A percentile compares a stretch with the other conserved stretches of the same genome.
Evolutionary conservation across 2,113 vertebrate genomes (phyloP).

Genomic region (Pseudorhombus dupliciocellatus): DNA sequence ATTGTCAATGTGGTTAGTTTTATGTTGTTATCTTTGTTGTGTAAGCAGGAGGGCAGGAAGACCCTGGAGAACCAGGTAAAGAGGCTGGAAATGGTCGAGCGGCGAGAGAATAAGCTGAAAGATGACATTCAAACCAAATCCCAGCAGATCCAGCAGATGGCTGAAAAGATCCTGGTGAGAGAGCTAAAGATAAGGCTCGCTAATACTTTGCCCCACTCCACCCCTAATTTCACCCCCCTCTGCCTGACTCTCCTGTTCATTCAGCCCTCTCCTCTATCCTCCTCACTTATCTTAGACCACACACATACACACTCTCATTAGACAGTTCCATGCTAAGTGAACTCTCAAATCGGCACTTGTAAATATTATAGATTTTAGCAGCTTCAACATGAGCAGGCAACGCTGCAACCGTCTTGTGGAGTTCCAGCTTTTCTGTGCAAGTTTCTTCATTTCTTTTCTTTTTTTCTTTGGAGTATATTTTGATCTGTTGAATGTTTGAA

Average conservation of each 20-base stretch:
- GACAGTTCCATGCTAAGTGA: constrained; percentile 26
- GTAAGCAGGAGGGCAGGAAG: constrained; percentile 93
- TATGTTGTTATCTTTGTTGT: constrained; percentile 30
- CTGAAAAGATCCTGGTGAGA: constrained; percentile 99
- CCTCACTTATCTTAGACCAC: constrained; percentile 29
- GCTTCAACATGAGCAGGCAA: constrained; percentile 58
- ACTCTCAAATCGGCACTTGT: constrained; percentile 12
- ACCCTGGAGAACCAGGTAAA: constrained; percentile 99
- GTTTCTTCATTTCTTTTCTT: constrained; percentile 34
- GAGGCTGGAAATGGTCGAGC: constrained; percentile 96
- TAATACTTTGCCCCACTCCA: constrained; percentile 52
- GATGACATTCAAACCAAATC: constrained; percentile 99
- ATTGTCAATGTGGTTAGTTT: constrained; percentile 6
- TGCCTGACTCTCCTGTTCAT: constrained; percentile 25
- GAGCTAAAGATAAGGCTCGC: constrained; percentile 56
- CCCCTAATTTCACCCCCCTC: constrained; percentile 39
- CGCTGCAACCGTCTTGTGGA: constrained; percentile 52
- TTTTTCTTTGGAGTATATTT: background rate
- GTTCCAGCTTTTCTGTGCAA: constrained; percentile 73
- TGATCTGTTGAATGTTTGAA: background rate
- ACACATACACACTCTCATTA: constrained; percentile 8
- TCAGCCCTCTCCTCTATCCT: constrained; percentile 22
- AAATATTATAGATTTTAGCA: constrained; percentile 1
- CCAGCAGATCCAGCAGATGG: constrained; percentile 99
- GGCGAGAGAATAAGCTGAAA: constrained; percentile 97